phyloP scores from a whole-genome alignment of 92 coral and sea anemone species.

The Zoanthus sansibaricus region DNA sequence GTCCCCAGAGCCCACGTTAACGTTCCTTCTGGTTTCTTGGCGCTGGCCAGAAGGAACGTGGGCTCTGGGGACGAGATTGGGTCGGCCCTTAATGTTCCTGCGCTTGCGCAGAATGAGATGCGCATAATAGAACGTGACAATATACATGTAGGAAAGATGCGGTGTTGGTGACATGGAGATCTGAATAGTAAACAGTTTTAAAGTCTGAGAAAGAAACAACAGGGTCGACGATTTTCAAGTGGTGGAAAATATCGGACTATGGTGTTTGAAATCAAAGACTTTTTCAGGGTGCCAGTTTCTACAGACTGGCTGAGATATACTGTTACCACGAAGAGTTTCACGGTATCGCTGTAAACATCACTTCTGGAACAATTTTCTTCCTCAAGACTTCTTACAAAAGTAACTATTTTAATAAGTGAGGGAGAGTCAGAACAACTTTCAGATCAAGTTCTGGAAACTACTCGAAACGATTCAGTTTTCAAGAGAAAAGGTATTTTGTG shows the following conservation, averaged over 20 bases:
- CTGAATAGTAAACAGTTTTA: neutral
- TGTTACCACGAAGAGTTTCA: conserved; percentile 59
- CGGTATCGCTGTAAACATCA: conserved; percentile 36
- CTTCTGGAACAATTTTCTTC: neutral
- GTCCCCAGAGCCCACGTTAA: too few species aligned
- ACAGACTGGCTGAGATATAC: conserved; percentile 79
- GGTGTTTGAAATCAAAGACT: conserved; percentile 41
- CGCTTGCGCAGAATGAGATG: too few species aligned
- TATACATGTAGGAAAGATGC: too few species aligned
- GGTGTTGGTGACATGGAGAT: neutral
- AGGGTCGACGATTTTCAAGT: neutral
- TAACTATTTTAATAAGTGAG: too few species aligned
- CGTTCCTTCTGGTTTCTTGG: too few species aligned
- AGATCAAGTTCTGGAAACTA: neutral
- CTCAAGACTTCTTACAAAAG: neutral
- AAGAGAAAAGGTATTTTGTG: neutral
- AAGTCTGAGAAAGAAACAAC: neutral
- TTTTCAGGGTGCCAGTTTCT: conserved; percentile 59
- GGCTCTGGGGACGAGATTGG: too few species aligned
- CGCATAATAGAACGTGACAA: too few species aligned
- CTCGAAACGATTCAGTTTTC: too few species aligned
- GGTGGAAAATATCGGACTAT: conserved; percentile 27
- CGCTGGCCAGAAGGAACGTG: too few species aligned
- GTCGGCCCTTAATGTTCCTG: too few species aligned
- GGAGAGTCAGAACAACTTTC: too few species aligned